Conservation (phyloP, 2,797 vertebrate species). For the Lutjanus campechanus region DNA sequence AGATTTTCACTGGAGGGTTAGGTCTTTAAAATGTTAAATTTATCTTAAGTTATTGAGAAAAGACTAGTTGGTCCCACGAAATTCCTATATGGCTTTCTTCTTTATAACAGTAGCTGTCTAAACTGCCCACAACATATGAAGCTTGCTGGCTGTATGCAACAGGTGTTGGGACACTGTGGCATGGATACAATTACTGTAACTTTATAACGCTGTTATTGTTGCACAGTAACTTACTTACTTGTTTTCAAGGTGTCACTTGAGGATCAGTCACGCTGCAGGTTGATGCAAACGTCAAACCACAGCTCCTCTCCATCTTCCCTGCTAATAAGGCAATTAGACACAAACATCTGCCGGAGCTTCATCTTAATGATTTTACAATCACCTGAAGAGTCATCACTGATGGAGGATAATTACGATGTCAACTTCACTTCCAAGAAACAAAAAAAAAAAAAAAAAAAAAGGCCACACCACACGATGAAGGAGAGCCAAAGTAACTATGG, state of each 20-base stretch:
- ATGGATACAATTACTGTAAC: not conserved
- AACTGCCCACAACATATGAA: no score
- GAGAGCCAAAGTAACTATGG: slow-evolving; percentile 5
- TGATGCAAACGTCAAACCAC: slow-evolving; percentile 45
- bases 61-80: no score
- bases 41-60: no score
- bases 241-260: slow-evolving; percentile 2
- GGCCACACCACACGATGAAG: slow-evolving; percentile 13
- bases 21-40: no score
- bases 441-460: slow-evolving; percentile 6
- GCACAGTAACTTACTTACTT: not conserved
- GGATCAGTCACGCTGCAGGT: slow-evolving; percentile 15
- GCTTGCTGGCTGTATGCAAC: not conserved
- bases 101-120: no score
- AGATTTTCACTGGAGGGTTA: no score
- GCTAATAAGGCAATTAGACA: slow-evolving; percentile 62
- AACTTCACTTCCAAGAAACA: not conserved
- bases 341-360: slow-evolving; percentile 60
- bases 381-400: slow-evolving; percentile 66
- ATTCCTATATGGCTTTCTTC: no score
- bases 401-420: slow-evolving; percentile 53
- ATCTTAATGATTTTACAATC: slow-evolving; percentile 67
- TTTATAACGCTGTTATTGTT: not conserved
- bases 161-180: not conserved
- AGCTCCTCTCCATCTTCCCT: slow-evolving; percentile 39